Evolutionary conservation across 2,888 invertebrate genomes (phyloP).

Genomic region (Hymenopus coronatus): DNA sequence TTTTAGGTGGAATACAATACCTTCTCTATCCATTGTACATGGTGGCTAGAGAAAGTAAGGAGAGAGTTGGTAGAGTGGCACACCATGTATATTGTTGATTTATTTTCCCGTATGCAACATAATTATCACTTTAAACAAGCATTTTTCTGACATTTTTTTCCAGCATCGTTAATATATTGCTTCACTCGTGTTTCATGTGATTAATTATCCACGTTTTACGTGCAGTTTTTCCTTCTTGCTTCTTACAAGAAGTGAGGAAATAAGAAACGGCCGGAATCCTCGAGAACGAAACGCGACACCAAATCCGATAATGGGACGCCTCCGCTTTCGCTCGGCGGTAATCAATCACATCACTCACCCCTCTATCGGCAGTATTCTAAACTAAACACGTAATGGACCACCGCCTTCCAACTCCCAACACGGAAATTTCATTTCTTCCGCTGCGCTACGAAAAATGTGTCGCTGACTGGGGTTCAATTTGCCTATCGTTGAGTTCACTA

Average conservation of each 20-base stretch:
- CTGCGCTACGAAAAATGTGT: neutral
- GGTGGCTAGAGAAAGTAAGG: too few species aligned
- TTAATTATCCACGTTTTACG: neutral
- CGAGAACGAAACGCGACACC: neutral
- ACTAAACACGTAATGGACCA: neutral
- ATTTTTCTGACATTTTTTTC: neutral
- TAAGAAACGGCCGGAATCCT: neutral
- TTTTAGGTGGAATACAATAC: too few species aligned
- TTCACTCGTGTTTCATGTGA: neutral
- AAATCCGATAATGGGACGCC: neutral
- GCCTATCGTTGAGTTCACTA: neutral
- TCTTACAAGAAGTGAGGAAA: neutral
- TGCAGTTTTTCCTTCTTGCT: too few species aligned
- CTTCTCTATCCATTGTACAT: too few species aligned
- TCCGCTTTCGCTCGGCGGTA: neutral
- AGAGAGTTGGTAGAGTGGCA: too few species aligned
- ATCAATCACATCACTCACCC: neutral
- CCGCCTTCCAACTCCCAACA: neutral
- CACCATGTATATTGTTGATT: too few species aligned
- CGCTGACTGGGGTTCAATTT: neutral
- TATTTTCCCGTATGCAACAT: too few species aligned
- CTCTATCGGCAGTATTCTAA: neutral
- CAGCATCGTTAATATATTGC: neutral
- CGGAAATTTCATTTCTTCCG: neutral
- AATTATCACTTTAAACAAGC: neutral